Percentiles rank a stretch among this genome's conserved stretches.
These are phyloP conservation scores for Synanceia verrucosa DNA, from an alignment of 2,797 vertebrate species.

Conservation along the genomic window DNA sequence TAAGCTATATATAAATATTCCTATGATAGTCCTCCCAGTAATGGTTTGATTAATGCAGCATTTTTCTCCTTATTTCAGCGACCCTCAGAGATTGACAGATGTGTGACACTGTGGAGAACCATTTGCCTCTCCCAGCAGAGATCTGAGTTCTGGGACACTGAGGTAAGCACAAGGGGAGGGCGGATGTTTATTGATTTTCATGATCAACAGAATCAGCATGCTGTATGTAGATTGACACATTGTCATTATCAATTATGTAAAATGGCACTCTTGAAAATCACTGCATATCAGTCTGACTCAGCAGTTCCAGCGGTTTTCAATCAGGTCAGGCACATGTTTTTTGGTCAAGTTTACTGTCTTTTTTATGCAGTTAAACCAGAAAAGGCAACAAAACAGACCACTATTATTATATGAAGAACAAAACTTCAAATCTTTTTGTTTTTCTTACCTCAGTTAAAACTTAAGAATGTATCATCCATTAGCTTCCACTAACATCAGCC, in stretches of 20 bases:
- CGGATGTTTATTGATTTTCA: not conserved
- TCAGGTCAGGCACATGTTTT: not conserved
- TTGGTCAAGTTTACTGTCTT: not conserved
- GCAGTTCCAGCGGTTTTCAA: not conserved
- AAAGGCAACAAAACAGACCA: not conserved
- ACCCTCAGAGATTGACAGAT: conserved; percentile 85
- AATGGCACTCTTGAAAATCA: not conserved
- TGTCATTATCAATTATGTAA: not conserved
- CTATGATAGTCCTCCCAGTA: too few relatives aligned
- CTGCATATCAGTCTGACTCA: not conserved
- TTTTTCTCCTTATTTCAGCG: conserved; percentile 54
- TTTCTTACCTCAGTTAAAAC: not conserved
- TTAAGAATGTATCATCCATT: not conserved
- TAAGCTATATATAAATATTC: too few relatives aligned
- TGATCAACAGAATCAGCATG: not conserved
- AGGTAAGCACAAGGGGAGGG: conserved; percentile 84
- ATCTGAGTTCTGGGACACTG: conserved; percentile 87
- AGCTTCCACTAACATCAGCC: not conserved
- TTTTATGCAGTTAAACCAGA: not conserved
- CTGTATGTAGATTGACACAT: not conserved
- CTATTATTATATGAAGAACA: not conserved
- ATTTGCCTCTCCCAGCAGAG: conserved; percentile 83
- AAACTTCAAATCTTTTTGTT: not conserved
- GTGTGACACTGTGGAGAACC: conserved; percentile 85
- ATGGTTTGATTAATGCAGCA: not conserved